Evolutionary conservation across 2,888 invertebrate species (phyloP).

Genomic region (Tipula lateralis): DNA sequence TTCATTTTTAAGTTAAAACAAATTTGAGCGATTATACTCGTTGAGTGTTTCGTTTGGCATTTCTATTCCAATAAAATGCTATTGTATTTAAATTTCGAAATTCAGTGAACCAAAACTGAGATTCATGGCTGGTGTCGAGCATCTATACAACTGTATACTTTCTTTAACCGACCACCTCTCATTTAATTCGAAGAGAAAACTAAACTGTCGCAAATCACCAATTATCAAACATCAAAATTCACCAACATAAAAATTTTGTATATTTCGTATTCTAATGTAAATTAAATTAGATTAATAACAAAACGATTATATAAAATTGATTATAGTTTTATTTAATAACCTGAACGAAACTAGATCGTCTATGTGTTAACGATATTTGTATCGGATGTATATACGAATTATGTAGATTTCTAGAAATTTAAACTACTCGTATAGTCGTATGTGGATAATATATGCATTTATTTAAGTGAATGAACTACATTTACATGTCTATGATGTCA

Average conservation of each 20-base stretch:
- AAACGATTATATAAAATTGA: not conserved
- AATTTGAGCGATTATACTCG: no score
- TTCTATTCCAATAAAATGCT: no score
- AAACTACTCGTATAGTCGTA: not conserved
- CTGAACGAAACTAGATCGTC: not conserved
- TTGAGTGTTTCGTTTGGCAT: no score
- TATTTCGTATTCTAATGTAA: not conserved
- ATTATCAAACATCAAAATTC: not conserved
- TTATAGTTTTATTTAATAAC: no score
- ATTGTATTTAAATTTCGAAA: no score
- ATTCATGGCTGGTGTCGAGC: no score
- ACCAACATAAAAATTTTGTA: not conserved
- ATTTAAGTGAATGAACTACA: not conserved
- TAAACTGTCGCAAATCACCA: not conserved
- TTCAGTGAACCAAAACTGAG: no score
- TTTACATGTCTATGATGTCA: not conserved
- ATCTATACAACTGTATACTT: no score
- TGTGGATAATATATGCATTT: no score
- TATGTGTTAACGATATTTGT: not conserved
- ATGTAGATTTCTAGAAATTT: not conserved
- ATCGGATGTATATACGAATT: not conserved
- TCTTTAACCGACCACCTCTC: no score
- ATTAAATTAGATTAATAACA: not conserved
- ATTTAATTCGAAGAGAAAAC: not conserved
- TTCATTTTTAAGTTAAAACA: no score